Evolutionary conservation across 2,113 vertebrate species (phyloP), one percentile per base, ranked within the genome.

Genomic region (Cottus gobio): DNA sequence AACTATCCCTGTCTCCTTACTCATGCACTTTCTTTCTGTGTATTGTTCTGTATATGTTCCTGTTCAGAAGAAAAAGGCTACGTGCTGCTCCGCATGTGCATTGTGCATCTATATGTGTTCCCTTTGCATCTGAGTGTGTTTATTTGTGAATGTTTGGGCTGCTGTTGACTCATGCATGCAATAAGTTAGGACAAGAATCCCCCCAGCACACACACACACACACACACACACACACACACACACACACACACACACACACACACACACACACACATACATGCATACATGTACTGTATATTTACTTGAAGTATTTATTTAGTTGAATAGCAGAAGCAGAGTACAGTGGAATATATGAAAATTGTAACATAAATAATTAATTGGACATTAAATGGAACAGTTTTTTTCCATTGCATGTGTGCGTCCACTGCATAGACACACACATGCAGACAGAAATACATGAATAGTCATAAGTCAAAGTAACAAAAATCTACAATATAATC

Each of bases 91-190:
- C 50, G 1, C 62, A 30, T 31, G 44, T 60, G 63, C 30, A 22
- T 64, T 60, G 63, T 75, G 7, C 50, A 75, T 71, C 37, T 75
- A 37, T 71, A 78, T 39, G 12, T 63, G 48, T 69, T 61, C 7
- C 26, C 22, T 73, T 31, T 86, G 74, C 42, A 81, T 87, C 12
- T 66, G 50, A 48, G 68, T 67, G 62, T 83, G 68, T 69, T 67
- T 83, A 60, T 81, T 36, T 87, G 72, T 75, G 77, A 65, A 52
- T 66, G 26, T 66, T 20, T 26, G 26, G 63, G 54, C 71, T 85
- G 65, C 16, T 83, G 84, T 89, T 89, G 87, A 90, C 70, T 91
- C 89, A 88, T 83, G 80, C 88, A 68, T 87, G 90, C 85, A 80
- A 22, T 77, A 76, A 57, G 48, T 82, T 82, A 87, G 85, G 75